Conservation (phyloP, 2,888 invertebrate species). For the Didymodactylos carnosus region DNA sequence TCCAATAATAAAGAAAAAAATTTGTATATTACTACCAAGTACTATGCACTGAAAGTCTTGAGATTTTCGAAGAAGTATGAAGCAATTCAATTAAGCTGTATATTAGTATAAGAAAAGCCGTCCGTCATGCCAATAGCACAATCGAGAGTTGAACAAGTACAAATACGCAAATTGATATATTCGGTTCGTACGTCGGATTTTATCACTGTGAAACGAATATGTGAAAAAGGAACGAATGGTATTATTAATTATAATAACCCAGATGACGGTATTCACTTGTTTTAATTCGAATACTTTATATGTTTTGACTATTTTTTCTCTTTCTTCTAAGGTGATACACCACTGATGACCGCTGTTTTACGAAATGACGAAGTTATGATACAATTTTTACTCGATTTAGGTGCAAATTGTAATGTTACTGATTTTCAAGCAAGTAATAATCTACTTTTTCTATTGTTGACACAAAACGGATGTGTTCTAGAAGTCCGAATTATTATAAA, state of each 20-base stretch:
- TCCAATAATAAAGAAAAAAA: too few species aligned
- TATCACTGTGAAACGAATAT: constrained; percentile 28
- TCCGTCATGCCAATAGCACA: constrained; percentile 24
- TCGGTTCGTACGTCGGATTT: constrained; percentile 30
- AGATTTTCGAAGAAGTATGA: too few species aligned
- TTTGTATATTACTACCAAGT: too few species aligned
- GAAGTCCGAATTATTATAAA: too few species aligned
- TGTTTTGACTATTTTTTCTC: not conserved
- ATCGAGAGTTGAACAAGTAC: constrained; percentile 28
- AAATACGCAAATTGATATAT: constrained; percentile 32
- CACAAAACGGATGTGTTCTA: too few species aligned
- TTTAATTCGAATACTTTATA: not conserved
- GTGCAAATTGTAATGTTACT: constrained; percentile 32
- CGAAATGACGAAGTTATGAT: constrained; percentile 33
- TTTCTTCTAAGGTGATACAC: constrained; percentile 23
- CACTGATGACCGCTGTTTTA: constrained; percentile 23
- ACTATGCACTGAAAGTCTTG: too few species aligned
- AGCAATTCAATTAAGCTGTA: too few species aligned
- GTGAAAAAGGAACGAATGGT: constrained; percentile 27
- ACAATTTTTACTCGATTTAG: constrained; percentile 27
- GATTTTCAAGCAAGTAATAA: constrained; percentile 17
- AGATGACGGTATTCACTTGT: constrained; percentile 17
- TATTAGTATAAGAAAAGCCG: too few species aligned
- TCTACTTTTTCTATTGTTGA: too few species aligned
- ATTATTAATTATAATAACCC: constrained; percentile 33